phyloP scores from a whole-genome alignment of 2,888 invertebrate species.

The Phyllotreta cruciferae region DNA sequence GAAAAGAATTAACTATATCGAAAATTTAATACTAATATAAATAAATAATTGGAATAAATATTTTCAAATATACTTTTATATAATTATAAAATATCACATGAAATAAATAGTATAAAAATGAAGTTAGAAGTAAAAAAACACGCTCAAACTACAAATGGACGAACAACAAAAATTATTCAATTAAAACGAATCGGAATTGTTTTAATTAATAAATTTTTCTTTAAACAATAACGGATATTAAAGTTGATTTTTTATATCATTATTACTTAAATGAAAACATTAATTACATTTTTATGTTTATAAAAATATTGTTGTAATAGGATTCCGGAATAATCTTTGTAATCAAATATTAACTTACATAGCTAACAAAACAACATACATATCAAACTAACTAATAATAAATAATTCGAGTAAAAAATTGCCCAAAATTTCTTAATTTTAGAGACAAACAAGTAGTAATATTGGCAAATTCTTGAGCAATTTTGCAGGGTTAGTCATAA shows the following conservation, averaged over 20 bases:
- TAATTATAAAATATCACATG: slow-evolving; percentile 45
- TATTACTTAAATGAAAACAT: slow-evolving; percentile 5
- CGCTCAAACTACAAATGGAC: slow-evolving; percentile 14
- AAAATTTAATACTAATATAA: slow-evolving; percentile 21
- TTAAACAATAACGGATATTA: too few species aligned
- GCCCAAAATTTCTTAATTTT: too few species aligned
- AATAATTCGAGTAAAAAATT: too few species aligned
- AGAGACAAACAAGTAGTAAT: too few species aligned
- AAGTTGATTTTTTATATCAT: not conserved
- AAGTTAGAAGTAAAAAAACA: slow-evolving; percentile 35
- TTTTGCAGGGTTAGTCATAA: too few species aligned
- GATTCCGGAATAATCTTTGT: too few species aligned
- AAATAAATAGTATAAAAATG: slow-evolving; percentile 35
- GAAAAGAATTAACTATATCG: slow-evolving; percentile 23
- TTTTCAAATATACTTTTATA: slow-evolving; percentile 13
- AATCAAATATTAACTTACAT: too few species aligned
- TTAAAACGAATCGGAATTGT: slow-evolving; percentile 41
- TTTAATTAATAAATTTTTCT: slow-evolving; percentile 34
- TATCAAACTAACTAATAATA: too few species aligned
- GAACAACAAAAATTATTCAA: slow-evolving; percentile 35
- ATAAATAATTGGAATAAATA: slow-evolving; percentile 22
- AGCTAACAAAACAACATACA: too few species aligned
- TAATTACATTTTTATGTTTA: too few species aligned
- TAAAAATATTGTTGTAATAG: too few species aligned
- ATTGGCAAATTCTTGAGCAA: too few species aligned